phyloP scores from a whole-genome alignment of 2,888 invertebrate species.

The Drosophila birchii region DNA sequence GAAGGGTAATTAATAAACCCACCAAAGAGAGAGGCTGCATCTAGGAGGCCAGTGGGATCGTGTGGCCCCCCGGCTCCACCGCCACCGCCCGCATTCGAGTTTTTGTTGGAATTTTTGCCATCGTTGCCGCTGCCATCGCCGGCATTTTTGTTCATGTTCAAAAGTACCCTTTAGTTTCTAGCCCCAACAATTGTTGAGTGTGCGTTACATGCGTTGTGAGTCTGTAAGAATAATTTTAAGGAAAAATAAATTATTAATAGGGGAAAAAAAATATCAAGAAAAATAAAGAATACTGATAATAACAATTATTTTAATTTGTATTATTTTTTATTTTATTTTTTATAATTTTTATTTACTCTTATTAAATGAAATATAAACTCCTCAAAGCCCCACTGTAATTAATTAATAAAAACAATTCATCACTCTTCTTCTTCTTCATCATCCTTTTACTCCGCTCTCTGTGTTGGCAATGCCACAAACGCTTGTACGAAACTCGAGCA shows the following conservation, averaged over 20 bases:
- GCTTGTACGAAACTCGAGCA: conserved; percentile 49
- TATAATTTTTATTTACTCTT: neutral
- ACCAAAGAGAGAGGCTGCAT: conserved; percentile 92
- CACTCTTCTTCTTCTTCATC: conserved; percentile 6
- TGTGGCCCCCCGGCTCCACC: conserved; percentile 81
- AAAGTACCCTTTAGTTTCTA: conserved; percentile 46
- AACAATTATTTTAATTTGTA: neutral
- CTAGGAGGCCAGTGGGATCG: conserved; percentile 90
- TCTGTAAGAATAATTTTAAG: conserved; percentile 3
- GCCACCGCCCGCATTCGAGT: conserved; percentile 84
- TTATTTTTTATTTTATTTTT: neutral
- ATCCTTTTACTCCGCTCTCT: conserved; percentile 35
- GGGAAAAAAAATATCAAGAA: too few relatives aligned
- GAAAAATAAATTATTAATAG: neutral
- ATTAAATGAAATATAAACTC: neutral
- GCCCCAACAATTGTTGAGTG: conserved; percentile 14
- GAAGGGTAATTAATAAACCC: conserved; percentile 56
- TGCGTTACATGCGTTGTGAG: conserved; percentile 31
- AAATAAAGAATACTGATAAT: neutral
- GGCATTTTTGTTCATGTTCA: conserved; percentile 92
- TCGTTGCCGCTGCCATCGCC: conserved; percentile 86
- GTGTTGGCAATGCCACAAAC: conserved; percentile 59
- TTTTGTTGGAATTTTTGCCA: conserved; percentile 83
- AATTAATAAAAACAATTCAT: conserved; percentile 16
- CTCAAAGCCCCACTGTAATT: neutral